Conservation (phyloP, 1,140 invertebrate species). For the Cheumatopsyche charites region DNA sequence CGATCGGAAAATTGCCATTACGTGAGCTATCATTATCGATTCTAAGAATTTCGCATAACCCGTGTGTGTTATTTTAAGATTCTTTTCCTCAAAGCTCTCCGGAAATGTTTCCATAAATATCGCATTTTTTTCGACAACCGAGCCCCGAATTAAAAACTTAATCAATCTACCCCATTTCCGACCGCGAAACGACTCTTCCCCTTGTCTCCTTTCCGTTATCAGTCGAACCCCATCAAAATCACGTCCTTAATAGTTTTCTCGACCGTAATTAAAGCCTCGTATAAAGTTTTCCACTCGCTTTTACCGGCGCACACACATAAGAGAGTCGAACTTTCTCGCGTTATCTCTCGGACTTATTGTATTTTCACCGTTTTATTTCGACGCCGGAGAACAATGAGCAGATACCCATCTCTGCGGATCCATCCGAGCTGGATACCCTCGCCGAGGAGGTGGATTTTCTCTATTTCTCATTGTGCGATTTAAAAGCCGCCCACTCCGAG, state of each 20-base stretch:
- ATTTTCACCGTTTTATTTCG: slow-evolving; percentile 12
- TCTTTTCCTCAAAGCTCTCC: too few species aligned
- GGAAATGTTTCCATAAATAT: too few species aligned
- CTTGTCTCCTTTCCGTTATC: background rate
- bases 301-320: background rate
- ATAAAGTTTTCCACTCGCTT: slow-evolving; percentile 6
- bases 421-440: background rate
- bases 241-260: slow-evolving; percentile 25
- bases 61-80: too few species aligned
- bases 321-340: slow-evolving; percentile 9
- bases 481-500: background rate
- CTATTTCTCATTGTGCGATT: background rate
- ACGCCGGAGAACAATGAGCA: background rate
- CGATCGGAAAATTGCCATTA: too few species aligned
- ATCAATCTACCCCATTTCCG: too few species aligned
- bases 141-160: too few species aligned
- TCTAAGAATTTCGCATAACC: too few species aligned
- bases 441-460: background rate
- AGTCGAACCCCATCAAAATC: slow-evolving; percentile 2
- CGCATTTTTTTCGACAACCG: too few species aligned
- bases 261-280: slow-evolving; percentile 16
- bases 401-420: background rate
- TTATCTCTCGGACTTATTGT: slow-evolving; percentile 21
- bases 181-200: too few species aligned
- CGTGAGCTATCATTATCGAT: too few species aligned